Percentiles rank a stretch among this genome's conserved stretches.
These are phyloP conservation scores for Malacosoma neustria DNA, from an alignment of 2,888 invertebrate species.

Conservation along the genomic window DNA sequence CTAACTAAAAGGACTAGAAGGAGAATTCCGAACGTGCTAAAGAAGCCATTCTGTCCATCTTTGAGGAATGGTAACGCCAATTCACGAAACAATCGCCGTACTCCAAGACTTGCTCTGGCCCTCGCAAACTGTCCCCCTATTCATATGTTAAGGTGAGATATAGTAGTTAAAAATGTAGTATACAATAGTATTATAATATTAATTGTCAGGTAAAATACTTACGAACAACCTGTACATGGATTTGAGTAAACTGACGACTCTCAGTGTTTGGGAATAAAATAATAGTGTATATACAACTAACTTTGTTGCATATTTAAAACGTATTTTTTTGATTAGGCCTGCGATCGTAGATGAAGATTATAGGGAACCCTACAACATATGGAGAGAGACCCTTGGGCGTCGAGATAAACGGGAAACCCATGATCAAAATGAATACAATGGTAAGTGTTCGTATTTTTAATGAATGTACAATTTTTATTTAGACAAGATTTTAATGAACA, in stretches of 20 bases:
- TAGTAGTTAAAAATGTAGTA: too few relatives aligned
- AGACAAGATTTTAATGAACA: too few relatives aligned
- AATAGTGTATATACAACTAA: too few relatives aligned
- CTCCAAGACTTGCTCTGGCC: conserved; percentile 56
- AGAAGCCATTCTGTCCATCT: conserved; percentile 64
- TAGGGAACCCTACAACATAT: conserved; percentile 64
- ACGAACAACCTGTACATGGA: too few relatives aligned
- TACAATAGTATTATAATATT: too few relatives aligned
- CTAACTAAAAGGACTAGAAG: conserved; percentile 69
- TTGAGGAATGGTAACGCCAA: conserved; percentile 43
- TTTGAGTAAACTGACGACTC: too few relatives aligned
- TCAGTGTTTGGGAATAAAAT: too few relatives aligned
- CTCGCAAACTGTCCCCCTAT: conserved; percentile 63
- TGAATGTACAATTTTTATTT: background rate
- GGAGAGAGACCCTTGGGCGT: conserved; percentile 62
- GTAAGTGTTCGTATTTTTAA: conserved; percentile 28
- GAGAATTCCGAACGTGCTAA: conserved; percentile 54
- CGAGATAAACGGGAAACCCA: conserved; percentile 50
- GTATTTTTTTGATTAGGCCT: conserved; percentile 31
- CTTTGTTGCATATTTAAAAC: too few relatives aligned
- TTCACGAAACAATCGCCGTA: conserved; percentile 56
- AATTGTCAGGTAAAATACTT: too few relatives aligned
- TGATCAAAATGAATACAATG: conserved; percentile 64
- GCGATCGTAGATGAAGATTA: conserved; percentile 68
- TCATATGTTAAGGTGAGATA: conserved; percentile 60